Evolutionary conservation across 64 coral and sea anemone species (phyloP), one percentile per base, ranked within the genome.

Genomic region (Montipora efflorescens): DNA sequence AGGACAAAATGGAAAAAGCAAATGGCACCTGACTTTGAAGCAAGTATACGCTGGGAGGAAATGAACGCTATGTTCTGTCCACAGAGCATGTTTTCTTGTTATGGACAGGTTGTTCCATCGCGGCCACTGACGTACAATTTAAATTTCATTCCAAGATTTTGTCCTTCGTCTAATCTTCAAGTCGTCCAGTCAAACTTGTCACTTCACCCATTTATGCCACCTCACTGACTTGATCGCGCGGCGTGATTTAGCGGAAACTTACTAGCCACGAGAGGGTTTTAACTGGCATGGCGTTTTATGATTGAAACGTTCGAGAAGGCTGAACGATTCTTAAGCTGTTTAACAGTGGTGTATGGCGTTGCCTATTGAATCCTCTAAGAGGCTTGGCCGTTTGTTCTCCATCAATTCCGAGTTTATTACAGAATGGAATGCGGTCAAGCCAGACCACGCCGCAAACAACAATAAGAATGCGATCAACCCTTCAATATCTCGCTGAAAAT

Each of bases 1-100:
- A 72, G 98, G 51, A 99, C 98, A 70, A 99, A 99, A 81, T 99
- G 98, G 98, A 99, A 99, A 62, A 90, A 93, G 59, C 92, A 93
- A 88, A 93, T 93, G 92, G 82, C 84, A 15, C 92, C 92, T 3
- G 92, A 93, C 7, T 88, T 76, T 81, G 92, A 93, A 3, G 55
- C 84, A 0, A 88, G 59, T 8, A 61, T 88, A 4, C 57, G 91
- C 5, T 87, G 83, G 70, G 91, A 93, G 18, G 91, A 93, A 48
- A 68, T 79, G 55, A 81, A 81, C 43, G 4, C 61, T 20, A 47
- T 76, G 11, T 87, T 85, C 87, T 18, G 8, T 36, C 92, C 59
- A 14, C 77, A 77, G 23, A 76, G 77, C 21, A 58, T 49, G 1
- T 88, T 78, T 20, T 67, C 85, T 47, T 79, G n/a, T 7, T 77